These are phyloP conservation scores for Sebastes flavidus DNA, from an alignment of 2,797 vertebrate species.

Conservation along the genomic window DNA sequence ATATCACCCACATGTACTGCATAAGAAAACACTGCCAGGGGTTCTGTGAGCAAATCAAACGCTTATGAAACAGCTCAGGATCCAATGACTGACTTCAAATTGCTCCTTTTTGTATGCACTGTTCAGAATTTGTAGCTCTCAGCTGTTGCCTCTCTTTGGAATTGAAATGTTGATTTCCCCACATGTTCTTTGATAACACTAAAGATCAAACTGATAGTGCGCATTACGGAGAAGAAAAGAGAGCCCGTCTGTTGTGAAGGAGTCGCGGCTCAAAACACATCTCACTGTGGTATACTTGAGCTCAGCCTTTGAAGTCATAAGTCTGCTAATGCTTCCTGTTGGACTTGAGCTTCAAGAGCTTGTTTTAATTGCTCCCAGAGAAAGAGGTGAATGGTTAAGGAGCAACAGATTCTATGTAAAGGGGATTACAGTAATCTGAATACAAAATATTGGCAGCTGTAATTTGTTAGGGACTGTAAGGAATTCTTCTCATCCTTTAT, in stretches of 20 bases:
- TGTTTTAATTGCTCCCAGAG: slow-evolving; percentile 82
- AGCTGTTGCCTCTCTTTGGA: slow-evolving; percentile 28
- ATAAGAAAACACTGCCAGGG: slow-evolving; percentile 24
- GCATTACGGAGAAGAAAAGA: slow-evolving; percentile 28
- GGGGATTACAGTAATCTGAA: slow-evolving; percentile 64
- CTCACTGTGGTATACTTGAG: slow-evolving; percentile 61
- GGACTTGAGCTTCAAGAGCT: slow-evolving; percentile 66
- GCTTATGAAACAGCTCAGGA: slow-evolving; percentile 16
- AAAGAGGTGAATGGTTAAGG: slow-evolving; percentile 72
- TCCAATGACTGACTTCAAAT: slow-evolving; percentile 14
- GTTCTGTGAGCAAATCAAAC: slow-evolving; percentile 8
- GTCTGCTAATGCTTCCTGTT: slow-evolving; percentile 73
- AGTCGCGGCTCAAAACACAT: slow-evolving; percentile 50
- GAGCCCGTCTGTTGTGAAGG: slow-evolving; percentile 48
- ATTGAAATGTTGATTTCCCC: slow-evolving; percentile 37
- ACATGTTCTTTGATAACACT: slow-evolving; percentile 51
- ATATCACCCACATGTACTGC: slow-evolving; percentile 21
- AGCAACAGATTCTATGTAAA: slow-evolving; percentile 61
- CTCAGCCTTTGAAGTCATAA: slow-evolving; percentile 76
- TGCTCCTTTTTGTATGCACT: not conserved
- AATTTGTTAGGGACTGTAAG: slow-evolving; percentile 29
- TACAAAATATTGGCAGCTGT: slow-evolving; percentile 61
- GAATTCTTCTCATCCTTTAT: not conserved
- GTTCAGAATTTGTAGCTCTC: slow-evolving; percentile 17
- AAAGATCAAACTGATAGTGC: slow-evolving; percentile 26